Percentiles rank a stretch among this genome's conserved stretches.
Conservation (phyloP, 2,797 vertebrate genomes). For the Chloroceryle amazona region DNA sequence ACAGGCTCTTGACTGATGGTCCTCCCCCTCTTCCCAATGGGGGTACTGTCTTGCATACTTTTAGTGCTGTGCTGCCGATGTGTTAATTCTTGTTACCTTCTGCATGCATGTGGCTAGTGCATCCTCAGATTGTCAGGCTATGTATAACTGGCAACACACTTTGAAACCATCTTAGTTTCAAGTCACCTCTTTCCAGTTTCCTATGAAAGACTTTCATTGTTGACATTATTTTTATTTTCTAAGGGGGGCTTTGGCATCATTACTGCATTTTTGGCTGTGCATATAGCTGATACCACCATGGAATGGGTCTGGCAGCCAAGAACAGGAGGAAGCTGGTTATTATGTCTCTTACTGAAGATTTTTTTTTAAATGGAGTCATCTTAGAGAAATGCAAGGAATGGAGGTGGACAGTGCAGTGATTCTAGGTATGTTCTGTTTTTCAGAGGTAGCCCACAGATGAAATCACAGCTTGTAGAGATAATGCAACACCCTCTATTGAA, state of each 20-base stretch:
- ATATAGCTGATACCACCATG: neutral
- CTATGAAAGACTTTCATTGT: neutral
- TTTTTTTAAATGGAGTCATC: neutral
- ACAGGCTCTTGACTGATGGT: neutral
- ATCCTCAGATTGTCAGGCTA: neutral
- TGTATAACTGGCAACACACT: neutral
- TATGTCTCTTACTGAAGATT: neutral
- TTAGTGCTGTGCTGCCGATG: neutral
- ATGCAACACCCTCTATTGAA: neutral
- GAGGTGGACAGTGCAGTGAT: neutral
- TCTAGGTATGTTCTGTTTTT: neutral
- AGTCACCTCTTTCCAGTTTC: neutral
- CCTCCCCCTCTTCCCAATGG: neutral
- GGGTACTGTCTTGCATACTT: neutral
- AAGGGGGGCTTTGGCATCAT: neutral
- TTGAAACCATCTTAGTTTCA: neutral
- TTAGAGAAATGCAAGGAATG: neutral
- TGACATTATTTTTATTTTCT: neutral
- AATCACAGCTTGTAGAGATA: neutral
- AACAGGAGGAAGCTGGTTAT: neutral
- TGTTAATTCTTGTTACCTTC: neutral
- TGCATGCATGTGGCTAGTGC: neutral
- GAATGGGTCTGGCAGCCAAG: neutral
- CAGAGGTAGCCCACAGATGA: neutral
- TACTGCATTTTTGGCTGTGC: neutral